Percentiles rank a stretch among this genome's conserved stretches.
Conservation (phyloP, 2,888 invertebrate species). For the Drosophila merina region DNA sequence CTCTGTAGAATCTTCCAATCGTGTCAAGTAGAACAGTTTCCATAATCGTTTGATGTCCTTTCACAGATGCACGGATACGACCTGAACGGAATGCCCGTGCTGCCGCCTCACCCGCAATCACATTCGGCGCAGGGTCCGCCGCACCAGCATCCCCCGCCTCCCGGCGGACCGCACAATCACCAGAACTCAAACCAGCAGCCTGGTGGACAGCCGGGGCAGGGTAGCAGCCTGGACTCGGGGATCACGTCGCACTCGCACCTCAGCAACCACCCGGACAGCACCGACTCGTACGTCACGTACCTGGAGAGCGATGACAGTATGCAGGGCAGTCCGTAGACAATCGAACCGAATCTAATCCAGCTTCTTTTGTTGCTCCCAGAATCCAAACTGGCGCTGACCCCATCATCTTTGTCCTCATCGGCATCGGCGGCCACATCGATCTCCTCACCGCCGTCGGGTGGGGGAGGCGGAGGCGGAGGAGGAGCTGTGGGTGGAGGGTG, state of each 20-base stretch:
- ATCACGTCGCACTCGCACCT: constrained; percentile 84
- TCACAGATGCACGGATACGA: constrained; percentile 97
- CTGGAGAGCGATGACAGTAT: constrained; percentile 94
- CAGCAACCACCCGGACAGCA: constrained; percentile 90
- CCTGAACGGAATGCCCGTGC: constrained; percentile 86
- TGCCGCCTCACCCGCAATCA: constrained; percentile 82
- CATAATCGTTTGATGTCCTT: background rate
- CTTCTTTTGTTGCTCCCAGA: constrained; percentile 84
- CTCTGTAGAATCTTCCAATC: background rate
- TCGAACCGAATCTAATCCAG: constrained; percentile 83
- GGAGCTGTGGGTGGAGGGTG: constrained; percentile 30
- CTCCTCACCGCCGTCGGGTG: constrained; percentile 77
- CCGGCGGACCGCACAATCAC: constrained; percentile 34
- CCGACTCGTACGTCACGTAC: constrained; percentile 95
- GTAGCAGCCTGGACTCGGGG: constrained; percentile 84
- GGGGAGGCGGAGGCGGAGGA: constrained; percentile 44
- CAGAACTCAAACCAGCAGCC: constrained; percentile 25
- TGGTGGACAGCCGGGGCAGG: constrained; percentile 70
- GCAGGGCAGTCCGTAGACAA: constrained; percentile 89
- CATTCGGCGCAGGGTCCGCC: constrained; percentile 82
- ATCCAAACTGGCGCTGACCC: constrained; percentile 83
- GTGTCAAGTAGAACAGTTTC: background rate
- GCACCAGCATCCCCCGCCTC: constrained; percentile 31
- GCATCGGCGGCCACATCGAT: constrained; percentile 78
- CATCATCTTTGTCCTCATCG: constrained; percentile 74